These are phyloP conservation scores for Microctonus aethiopoides DNA, from an alignment of 2,888 invertebrate genomes.

Conservation along the genomic window DNA sequence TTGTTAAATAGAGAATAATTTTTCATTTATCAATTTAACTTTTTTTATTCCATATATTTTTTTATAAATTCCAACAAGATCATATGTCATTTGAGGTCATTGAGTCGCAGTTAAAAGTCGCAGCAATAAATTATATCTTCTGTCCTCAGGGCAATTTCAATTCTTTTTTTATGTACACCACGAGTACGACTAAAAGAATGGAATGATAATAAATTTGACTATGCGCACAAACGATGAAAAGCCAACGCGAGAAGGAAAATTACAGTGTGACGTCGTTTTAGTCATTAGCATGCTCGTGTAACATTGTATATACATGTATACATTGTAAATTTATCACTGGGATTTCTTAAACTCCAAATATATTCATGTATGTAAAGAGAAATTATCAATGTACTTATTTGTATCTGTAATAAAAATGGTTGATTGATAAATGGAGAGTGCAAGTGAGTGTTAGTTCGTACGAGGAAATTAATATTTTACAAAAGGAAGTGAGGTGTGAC, in stretches of 20 bases:
- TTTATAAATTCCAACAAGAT: not conserved
- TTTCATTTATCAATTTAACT: not conserved
- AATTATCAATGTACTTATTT: too few relatives aligned
- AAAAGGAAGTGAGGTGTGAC: not conserved
- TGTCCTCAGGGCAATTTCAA: not conserved
- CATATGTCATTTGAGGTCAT: conserved; percentile 8
- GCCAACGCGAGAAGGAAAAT: not conserved
- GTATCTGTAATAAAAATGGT: not conserved
- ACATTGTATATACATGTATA: not conserved
- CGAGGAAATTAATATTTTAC: conserved; percentile 11
- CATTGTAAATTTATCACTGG: conserved; percentile 16
- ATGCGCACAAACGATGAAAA: conserved; percentile 24
- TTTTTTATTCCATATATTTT: not conserved
- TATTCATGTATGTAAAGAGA: not conserved
- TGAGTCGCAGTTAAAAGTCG: not conserved
- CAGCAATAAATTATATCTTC: conserved; percentile 5
- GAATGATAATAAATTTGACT: conserved; percentile 19
- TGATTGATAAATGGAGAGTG: conserved; percentile 16
- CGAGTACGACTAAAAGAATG: not conserved
- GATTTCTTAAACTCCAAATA: not conserved
- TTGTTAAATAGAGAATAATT: too few relatives aligned
- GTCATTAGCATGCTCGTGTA: conserved; percentile 14
- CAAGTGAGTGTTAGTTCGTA: not conserved
- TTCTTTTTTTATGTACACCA: conserved; percentile 9
- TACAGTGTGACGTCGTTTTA: conserved; percentile 5